phyloP scores from a whole-genome alignment of 2,888 invertebrate species.

The Macaria liturata region DNA sequence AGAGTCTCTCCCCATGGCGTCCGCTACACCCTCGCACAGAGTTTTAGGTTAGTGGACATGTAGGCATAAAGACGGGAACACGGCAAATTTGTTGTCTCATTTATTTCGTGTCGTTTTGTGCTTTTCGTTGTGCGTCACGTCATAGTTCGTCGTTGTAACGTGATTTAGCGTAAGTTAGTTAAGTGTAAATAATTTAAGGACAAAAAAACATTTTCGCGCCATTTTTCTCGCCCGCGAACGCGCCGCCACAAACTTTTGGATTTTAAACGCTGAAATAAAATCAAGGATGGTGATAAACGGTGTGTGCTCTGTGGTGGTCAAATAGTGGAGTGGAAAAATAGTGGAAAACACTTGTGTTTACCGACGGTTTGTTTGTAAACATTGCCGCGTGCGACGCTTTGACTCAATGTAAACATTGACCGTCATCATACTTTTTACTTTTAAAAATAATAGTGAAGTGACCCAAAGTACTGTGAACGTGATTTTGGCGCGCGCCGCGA shows the following conservation, averaged over 20 bases:
- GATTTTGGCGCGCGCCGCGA: conserved; percentile 34
- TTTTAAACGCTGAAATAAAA: conserved; percentile 35
- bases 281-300: conserved; percentile 40
- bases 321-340: conserved; percentile 38
- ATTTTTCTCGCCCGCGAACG: conserved; percentile 30
- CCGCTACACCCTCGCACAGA: conserved; percentile 72
- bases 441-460: conserved; percentile 40
- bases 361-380: conserved; percentile 76
- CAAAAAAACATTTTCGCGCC: conserved; percentile 39
- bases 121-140: conserved; percentile 81
- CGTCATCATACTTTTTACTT: conserved; percentile 44
- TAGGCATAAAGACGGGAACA: conserved; percentile 83
- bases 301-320: conserved; percentile 35
- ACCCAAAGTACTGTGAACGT: conserved; percentile 34
- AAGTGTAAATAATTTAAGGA: conserved; percentile 44
- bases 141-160: conserved; percentile 77
- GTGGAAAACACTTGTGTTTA: conserved; percentile 51
- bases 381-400: conserved; percentile 63
- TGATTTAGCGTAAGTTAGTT: conserved; percentile 54
- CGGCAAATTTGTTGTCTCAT: conserved; percentile 83
- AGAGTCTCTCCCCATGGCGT: conserved; percentile 71
- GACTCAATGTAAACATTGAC: conserved; percentile 55
- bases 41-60: conserved; percentile 84
- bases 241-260: conserved; percentile 32
- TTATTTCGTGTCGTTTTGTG: conserved; percentile 82